Evolutionary conservation across 2,797 vertebrate species (phyloP), one percentile per base, ranked within the genome.

Genomic region (Pseudomugil gertrudae): DNA sequence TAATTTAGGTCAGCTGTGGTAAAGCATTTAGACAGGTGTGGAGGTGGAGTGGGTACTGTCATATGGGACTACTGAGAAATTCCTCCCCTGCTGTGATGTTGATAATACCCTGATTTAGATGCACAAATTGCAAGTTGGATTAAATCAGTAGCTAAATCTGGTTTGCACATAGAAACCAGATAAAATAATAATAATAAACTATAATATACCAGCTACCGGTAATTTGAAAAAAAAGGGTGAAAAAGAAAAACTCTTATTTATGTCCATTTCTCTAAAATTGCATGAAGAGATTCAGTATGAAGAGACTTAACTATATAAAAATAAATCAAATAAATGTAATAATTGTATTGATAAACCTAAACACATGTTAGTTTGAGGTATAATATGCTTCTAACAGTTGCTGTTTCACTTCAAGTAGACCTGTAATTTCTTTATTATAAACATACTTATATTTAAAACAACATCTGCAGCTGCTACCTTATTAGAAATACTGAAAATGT

Each of bases 1-100:
- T 78, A 65, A 72, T 78, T 38, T 66, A 27, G 66, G 54, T 76
- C 50, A 71, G 43, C 63, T 57, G 43, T 33, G 57, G 40, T 64
- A 35, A 57, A 63, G 43, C 40, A 24, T 66, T 57, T 56, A 71
- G 57, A 72, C 51, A 57, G 60, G 65, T 75, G 60, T 74, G 68
- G 45, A 60, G 58, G 63, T 59, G 52, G 53, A 67, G 29, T 48
- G 24, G 63, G 32, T 23, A 26, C 43, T 36, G 35, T 68, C n/a
- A 56, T 15, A 17, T 67, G 27, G 52, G 54, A 57, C 54, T 3
- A n/a, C 17, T 33, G 17, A 66, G 21, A 38, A 48, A 50, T 67
- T 40, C 30, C 54, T n/a, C 9, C 35, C 61, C 65, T 57, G 50
- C 53, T 69, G 63, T 67, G 59, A 38, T 32, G 13, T 33, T 69